Base-by-base conservation (phyloP, 1,140 invertebrate genomes). In the Aphelinus certus region DNA sequence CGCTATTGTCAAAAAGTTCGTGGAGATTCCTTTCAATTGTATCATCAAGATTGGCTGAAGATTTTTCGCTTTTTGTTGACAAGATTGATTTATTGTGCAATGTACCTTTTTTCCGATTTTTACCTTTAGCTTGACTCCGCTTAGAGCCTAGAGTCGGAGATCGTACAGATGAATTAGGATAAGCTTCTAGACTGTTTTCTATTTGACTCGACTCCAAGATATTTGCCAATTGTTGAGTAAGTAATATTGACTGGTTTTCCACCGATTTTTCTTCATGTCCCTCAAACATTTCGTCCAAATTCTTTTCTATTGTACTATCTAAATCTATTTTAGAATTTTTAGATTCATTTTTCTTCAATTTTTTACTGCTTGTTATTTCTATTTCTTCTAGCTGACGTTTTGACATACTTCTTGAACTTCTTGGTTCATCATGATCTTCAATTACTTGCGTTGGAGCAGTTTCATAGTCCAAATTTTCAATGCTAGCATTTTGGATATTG, bases 261-360 rank as follows among this genome's bases (percentile, higher is more conserved):
- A n/a, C 7, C 48, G 10, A 9, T 53, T 5, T 73, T 70, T 78
- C 71, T 42, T 67, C 69, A 2, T 65, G 60, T 45, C 76, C 71
- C 1, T 76, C 78, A 71, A 86, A 84, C 73, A 84, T 83, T 60
- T 77, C 68, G 3, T 80, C 72, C 2, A 85, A 53, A 72, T 81
- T 81, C 69, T 47, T 63, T 71, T 82, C 80, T 3, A 84, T 2
- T 0, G 68, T 77, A 51, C 81, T 80, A 57, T 82, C 62, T 5
- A 73, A n/a, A 74, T 76, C 79, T 6, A 42, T 6, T 43, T 61
- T n/a, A 55, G 10, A 9, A 53, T 49, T 72, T 26, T 73, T 46
- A 3, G 3, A 53, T 45, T 58, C 42, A 56, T 62, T 46, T 46
- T 26, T 57, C 26, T 75, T 74, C 1, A 51, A 9, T 53, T 64